A percentile compares a stretch with the other conserved stretches of the same genome.
phyloP scores from a whole-genome alignment of 2,113 vertebrate species.

The Piprites chloris region DNA sequence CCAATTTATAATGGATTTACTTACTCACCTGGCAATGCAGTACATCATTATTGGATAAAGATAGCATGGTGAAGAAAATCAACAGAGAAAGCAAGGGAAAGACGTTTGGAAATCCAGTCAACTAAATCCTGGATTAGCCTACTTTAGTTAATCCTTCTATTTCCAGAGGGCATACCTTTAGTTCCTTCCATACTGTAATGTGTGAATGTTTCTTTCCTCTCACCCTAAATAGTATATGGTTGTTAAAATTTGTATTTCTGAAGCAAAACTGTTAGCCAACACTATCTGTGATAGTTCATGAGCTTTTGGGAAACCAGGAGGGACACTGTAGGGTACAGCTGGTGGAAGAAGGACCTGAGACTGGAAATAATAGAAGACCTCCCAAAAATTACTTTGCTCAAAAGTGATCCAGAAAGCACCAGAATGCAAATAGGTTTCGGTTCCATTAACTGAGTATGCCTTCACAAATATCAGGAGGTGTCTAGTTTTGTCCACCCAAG shows the following conservation, averaged over 20 bases:
- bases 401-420: not conserved
- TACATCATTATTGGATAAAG: conserved; percentile 6
- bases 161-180: conserved; percentile 41
- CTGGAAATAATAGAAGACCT: not conserved
- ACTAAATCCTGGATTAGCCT: conserved; percentile 62
- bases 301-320: not conserved
- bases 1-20: not conserved
- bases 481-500: not conserved
- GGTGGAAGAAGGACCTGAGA: not conserved
- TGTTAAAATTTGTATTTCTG: not conserved
- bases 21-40: not conserved
- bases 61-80: conserved; percentile 45
- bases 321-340: not conserved
- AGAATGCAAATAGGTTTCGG: not conserved
- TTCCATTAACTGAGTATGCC: not conserved
- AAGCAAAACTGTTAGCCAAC: not conserved
- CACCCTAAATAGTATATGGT: not conserved
- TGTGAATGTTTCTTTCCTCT: not conserved
- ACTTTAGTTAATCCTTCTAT: conserved; percentile 63
- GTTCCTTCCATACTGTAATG: not conserved
- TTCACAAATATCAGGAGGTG: not conserved
- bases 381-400: not conserved
- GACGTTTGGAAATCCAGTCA: conserved; percentile 52
- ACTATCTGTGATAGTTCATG: not conserved
- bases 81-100: conserved; percentile 43